Evolutionary conservation across 2,888 invertebrate species (phyloP).

Genomic region (Mesorhabditis spiculigera): DNA sequence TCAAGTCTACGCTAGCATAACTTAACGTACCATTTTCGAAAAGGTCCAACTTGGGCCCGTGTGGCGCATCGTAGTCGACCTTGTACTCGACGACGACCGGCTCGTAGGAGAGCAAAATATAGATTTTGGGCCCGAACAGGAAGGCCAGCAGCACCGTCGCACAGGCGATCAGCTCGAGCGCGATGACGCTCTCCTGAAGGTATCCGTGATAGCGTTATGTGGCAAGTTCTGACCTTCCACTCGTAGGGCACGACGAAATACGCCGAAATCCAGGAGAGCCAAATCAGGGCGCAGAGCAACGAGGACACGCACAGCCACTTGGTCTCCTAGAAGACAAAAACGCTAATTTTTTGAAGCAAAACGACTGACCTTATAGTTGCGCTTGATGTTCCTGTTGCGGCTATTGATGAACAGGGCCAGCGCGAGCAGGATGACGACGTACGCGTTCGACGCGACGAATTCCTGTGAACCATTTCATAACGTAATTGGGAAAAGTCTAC

Average conservation of each 20-base stretch:
- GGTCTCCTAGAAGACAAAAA: slow-evolving; percentile 38
- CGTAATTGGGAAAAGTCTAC: background rate
- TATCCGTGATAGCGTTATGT: background rate
- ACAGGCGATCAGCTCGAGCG: slow-evolving; percentile 46
- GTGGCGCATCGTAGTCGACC: slow-evolving; percentile 24
- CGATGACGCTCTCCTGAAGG: slow-evolving; percentile 35
- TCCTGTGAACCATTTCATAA: slow-evolving; percentile 14
- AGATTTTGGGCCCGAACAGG: slow-evolving; percentile 57
- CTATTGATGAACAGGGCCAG: slow-evolving; percentile 51
- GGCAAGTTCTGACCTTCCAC: slow-evolving; percentile 10
- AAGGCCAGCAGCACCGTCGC: slow-evolving; percentile 52
- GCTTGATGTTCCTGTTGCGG: slow-evolving; percentile 53
- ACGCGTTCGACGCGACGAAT: slow-evolving; percentile 44
- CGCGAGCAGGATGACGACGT: slow-evolving; percentile 49
- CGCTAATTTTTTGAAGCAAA: background rate
- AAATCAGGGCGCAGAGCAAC: slow-evolving; percentile 40
- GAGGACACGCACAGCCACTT: slow-evolving; percentile 55
- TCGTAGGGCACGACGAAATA: slow-evolving; percentile 33
- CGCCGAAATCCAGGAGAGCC: slow-evolving; percentile 44
- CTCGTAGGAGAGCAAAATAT: slow-evolving; percentile 57
- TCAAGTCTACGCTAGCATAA: background rate
- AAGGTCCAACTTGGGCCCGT: slow-evolving; percentile 31
- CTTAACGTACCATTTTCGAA: slow-evolving; percentile 38
- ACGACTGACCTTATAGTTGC: slow-evolving; percentile 50
- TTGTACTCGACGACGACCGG: slow-evolving; percentile 55